Conservation (phyloP, 2,797 vertebrate species). For the Allobates femoralis region DNA sequence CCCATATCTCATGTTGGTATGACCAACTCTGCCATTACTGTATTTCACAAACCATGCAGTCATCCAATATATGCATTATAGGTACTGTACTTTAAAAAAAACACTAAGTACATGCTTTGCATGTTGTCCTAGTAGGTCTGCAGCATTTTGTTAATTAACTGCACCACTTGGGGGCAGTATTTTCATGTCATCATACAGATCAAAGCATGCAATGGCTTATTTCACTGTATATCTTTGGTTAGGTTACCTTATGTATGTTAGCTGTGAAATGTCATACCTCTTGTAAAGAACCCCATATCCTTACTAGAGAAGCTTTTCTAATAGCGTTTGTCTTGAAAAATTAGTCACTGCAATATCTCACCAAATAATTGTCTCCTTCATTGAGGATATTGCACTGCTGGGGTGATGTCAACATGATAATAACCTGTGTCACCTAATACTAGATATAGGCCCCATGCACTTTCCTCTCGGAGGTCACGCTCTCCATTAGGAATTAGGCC, state of each 20-base stretch:
- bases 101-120: not conserved
- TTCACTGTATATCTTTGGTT: not conserved
- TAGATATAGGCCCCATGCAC: slow-evolving; percentile 18
- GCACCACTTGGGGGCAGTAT: slow-evolving; percentile 50
- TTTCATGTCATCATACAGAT: slow-evolving; percentile 38
- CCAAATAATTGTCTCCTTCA: not conserved
- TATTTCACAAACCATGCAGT: no score
- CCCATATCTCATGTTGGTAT: no score
- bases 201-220: not conserved
- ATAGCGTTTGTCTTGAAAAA: not conserved
- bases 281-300: not conserved
- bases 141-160: not conserved
- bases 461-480: slow-evolving; percentile 10
- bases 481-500: slow-evolving; percentile 34
- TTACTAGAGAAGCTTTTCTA: not conserved
- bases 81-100: not conserved
- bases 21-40: no score
- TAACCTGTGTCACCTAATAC: slow-evolving; percentile 28
- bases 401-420: slow-evolving; percentile 20
- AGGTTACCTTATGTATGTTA: not conserved
- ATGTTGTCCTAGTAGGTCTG: not conserved
- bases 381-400: slow-evolving; percentile 17
- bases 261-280: not conserved
- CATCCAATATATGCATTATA: no score
- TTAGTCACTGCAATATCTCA: not conserved